Evolutionary conservation across 2,113 vertebrate species (phyloP), one percentile per base, ranked within the genome.

Genomic region (Callipepla squamata): DNA sequence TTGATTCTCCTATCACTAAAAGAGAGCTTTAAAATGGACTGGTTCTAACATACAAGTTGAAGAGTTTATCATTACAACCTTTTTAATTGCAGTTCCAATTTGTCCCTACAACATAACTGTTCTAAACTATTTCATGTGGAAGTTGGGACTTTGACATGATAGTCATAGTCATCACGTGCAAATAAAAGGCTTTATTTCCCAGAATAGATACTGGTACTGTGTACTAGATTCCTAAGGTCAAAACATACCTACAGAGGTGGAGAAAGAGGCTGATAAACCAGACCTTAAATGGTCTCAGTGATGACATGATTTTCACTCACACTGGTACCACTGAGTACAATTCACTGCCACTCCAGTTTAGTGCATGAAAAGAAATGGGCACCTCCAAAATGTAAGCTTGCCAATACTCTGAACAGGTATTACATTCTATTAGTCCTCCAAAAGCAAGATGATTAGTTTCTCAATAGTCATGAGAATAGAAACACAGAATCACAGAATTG

Each of bases 161-260:
- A 47, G 9, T 34, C 61, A 68, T 73, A 63, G 16, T 3, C 78
- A 17, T 6, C 28, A 9, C 26, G 30, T 18, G 10, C 3, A 22
- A 25, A 59, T 28, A 50, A 80, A 92, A 76, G 8, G 2, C 8
- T 73, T 79, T 5, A 44, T 62, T 67, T 53, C 9, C 34, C 16
- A 30, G 32, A 38, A 15, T 0, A 1, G 58, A 9, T 3, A n/a
- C 13, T 58, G 40, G n/a, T 80, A 58, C 0, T 2, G 25, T 73
- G 38, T 22, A 34, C 8, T 38, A 28, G 40, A 26, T 5, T 44
- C 26, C 21, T 50, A 42, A 87, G 42, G 7, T 69, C 57, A 75
- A 70, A 85, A 36, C 8, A 8, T 68, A 34, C 6, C 20, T n/a
- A 22, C 28, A 86, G 30, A 48, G 34, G 6, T 57, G n/a, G 11